Conservation (phyloP, 2,113 vertebrate species). For the Turdus rufiventris region DNA sequence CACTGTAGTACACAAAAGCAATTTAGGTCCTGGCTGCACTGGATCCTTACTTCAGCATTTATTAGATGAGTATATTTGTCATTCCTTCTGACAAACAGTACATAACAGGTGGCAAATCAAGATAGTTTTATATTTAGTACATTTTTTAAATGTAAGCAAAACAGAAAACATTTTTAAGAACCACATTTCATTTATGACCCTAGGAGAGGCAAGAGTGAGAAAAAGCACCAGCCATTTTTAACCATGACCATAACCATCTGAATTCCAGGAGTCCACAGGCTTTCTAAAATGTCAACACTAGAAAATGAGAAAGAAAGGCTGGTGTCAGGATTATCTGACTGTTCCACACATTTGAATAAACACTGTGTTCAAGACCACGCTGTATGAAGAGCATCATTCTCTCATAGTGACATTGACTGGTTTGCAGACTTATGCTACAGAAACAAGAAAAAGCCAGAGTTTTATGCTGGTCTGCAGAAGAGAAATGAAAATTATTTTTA, state of each 20-base stretch:
- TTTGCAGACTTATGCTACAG: not conserved
- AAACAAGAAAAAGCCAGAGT: not conserved
- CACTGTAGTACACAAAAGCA: constrained; percentile 45
- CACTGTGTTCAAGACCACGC: not conserved
- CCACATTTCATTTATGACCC: not conserved
- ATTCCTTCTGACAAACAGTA: constrained; percentile 27
- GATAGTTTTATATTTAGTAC: not conserved
- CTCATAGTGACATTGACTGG: not conserved
- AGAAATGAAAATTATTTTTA: not conserved
- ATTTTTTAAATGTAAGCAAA: not conserved
- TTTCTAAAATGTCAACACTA: not conserved
- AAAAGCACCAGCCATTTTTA: not conserved
- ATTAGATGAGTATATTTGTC: constrained; percentile 53
- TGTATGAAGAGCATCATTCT: not conserved
- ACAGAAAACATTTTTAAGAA: not conserved
- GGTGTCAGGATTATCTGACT: not conserved
- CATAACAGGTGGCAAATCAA: constrained; percentile 4
- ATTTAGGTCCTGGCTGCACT: constrained; percentile 20
- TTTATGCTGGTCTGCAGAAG: not conserved
- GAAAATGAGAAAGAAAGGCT: not conserved
- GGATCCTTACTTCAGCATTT: constrained; percentile 58
- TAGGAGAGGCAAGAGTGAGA: not conserved
- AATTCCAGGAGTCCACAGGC: rapidly evolving
- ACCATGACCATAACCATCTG: not conserved
- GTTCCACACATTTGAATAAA: not conserved